These are phyloP conservation scores for Trachelus stipa DNA, from an alignment of 2,888 invertebrate genomes.

Conservation along the genomic window DNA sequence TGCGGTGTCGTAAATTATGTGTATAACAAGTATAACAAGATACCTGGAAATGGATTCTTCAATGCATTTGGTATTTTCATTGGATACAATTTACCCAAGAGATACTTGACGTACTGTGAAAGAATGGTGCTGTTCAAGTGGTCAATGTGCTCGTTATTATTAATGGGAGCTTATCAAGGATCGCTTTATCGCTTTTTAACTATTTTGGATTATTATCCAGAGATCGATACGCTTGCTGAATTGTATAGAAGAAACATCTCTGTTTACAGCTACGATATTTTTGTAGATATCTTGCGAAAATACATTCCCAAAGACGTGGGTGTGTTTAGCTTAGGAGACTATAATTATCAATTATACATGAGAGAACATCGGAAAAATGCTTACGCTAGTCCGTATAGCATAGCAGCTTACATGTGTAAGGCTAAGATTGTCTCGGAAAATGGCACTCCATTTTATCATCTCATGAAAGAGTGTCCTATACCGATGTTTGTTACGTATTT, in stretches of 20 bases:
- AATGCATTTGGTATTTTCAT: constrained; percentile 12
- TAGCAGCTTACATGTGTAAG: background rate
- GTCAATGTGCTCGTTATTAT: constrained; percentile 10
- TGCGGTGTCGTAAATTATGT: constrained; percentile 9
- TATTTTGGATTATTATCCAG: constrained; percentile 13
- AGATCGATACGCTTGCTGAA: constrained; percentile 15
- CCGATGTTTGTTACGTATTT: background rate
- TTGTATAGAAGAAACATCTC: background rate
- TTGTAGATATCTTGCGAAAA: background rate
- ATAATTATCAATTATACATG: background rate
- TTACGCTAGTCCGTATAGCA: background rate
- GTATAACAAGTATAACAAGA: constrained; percentile 4
- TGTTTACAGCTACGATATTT: background rate
- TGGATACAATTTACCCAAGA: constrained; percentile 13
- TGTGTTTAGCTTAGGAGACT: background rate
- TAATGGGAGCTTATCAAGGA: constrained; percentile 19
- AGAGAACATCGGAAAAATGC: constrained; percentile 8
- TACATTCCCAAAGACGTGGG: background rate
- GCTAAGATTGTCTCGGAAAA: constrained; percentile 6
- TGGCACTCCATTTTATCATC: constrained; percentile 14
- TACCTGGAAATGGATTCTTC: constrained; percentile 9
- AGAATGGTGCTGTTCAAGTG: constrained; percentile 6
- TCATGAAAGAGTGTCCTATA: constrained; percentile 10
- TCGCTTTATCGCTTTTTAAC: constrained; percentile 16
- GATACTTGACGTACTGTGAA: constrained; percentile 1